Base-by-base conservation (phyloP, 2,888 invertebrate species). In the Noctuana brunneofusca region DNA sequence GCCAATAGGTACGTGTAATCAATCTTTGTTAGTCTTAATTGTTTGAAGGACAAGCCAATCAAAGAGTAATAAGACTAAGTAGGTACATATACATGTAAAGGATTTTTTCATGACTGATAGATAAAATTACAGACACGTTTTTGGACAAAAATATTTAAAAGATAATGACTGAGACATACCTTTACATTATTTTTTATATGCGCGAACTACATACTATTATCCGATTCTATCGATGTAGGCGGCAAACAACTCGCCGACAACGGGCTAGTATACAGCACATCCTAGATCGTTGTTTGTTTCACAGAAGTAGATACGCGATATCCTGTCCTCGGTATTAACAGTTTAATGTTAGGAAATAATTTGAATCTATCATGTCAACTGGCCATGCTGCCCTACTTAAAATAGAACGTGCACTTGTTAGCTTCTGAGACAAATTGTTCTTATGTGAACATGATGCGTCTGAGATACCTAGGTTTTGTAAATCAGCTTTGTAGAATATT, bases 271-370 rank as follows among this genome's bases (percentile, higher is more conserved):
- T 12, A 16, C 46, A 48, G 48, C 16, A 54, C 14, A 60, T 35
- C 24, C 20, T 20, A 24, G 43, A 43, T n/a, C 63, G 70, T 66
- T 66, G 68, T 69, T 68, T 67, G 71, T 69, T 68, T 71, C 64
- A 70, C 63, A 46, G 30, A 54, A 27, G 35, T 30, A 62, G 62
- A 65, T 65, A 62, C 14, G 53, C 60, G 54, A 62, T 49, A 62
- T 62, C 60, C 60, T 54, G 60, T 62, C 60, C 60, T 48, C 60
- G 54, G 48, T 49, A 56, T 62, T 56, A 62, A 62, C 49, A 41
- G 55, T 62, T 56, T 62, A 62, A 56, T 62, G 49, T 62, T 56
- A 62, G 62, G 55, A 62, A 62, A 56, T 56, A 56, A 49, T 62
- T 56, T 56, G 54, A 62, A 62, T 41, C 62, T 48, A 50, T 62